phyloP scores from a whole-genome alignment of 2,888 invertebrate species.

The Oegoconia quadripuncta region DNA sequence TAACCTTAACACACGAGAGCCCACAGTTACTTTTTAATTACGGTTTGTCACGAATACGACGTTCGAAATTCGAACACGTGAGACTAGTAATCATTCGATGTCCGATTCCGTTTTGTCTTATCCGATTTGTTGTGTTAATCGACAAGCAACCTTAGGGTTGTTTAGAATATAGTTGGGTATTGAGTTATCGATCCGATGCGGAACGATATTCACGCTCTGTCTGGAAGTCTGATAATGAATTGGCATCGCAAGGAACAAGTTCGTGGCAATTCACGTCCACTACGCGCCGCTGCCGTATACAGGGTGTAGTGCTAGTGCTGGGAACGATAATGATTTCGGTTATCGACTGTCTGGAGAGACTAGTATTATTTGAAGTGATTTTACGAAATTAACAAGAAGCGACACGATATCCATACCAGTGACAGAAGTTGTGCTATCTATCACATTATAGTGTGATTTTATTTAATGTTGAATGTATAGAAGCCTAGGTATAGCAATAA shows the following conservation, averaged over 20 bases:
- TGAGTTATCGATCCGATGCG: constrained; percentile 9
- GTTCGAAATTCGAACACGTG: constrained; percentile 54
- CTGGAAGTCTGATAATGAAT: constrained; percentile 73
- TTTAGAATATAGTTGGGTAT: constrained; percentile 23
- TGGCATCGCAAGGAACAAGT: constrained; percentile 65
- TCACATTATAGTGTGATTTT: too few relatives aligned
- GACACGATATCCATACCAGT: constrained; percentile 1
- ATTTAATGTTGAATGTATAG: too few relatives aligned
- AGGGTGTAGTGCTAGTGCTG: constrained; percentile 21
- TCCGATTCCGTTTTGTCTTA: constrained; percentile 67
- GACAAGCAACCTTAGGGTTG: constrained; percentile 32
- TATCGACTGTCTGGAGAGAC: too few relatives aligned
- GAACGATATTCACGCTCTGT: constrained; percentile 59
- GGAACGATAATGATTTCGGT: constrained; percentile 9
- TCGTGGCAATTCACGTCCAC: constrained; percentile 54
- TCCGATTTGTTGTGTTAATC: constrained; percentile 29
- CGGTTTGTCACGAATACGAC: constrained; percentile 44
- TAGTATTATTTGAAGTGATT: too few relatives aligned
- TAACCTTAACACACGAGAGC: constrained; percentile 36
- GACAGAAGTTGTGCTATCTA: too few relatives aligned
- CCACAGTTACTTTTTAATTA: constrained; percentile 52
- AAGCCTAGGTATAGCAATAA: too few relatives aligned
- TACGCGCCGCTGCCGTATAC: constrained; percentile 37
- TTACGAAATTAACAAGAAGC: too few relatives aligned
- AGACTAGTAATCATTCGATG: constrained; percentile 75